phyloP scores from a whole-genome alignment of 2,888 invertebrate species.

The Acronicta alni region DNA sequence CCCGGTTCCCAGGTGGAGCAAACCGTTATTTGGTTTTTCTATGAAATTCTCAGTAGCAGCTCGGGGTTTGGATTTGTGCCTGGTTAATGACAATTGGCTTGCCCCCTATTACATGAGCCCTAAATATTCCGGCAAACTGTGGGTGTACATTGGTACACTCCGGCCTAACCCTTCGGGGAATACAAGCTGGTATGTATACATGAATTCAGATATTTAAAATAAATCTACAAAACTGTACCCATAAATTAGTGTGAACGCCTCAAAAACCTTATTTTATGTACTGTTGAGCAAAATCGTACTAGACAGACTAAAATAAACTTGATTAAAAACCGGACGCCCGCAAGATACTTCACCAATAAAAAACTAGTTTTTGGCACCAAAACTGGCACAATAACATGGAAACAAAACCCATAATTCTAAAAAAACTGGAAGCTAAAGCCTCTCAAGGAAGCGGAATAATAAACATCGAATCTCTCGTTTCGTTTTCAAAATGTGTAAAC shows the following conservation, averaged over 20 bases:
- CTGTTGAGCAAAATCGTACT: background rate
- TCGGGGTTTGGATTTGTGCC: too few species aligned
- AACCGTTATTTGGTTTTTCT: too few species aligned
- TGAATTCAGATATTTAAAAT: background rate
- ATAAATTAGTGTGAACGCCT: background rate
- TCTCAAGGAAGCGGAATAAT: slow-evolving; percentile 44
- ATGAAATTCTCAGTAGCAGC: too few species aligned
- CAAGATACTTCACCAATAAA: slow-evolving; percentile 29
- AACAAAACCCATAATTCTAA: slow-evolving; percentile 29
- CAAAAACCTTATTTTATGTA: slow-evolving; percentile 7
- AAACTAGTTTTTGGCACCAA: slow-evolving; percentile 34
- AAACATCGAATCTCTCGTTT: slow-evolving; percentile 43
- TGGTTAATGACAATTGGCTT: too few species aligned
- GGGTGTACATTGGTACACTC: too few species aligned
- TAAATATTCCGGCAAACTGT: too few species aligned
- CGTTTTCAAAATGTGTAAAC: slow-evolving; percentile 47
- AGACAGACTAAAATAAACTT: slow-evolving; percentile 20
- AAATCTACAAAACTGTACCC: background rate
- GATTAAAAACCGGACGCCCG: slow-evolving; percentile 14
- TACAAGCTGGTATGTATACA: too few species aligned
- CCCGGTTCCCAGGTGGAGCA: too few species aligned
- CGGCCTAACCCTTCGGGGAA: too few species aligned
- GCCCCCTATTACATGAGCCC: too few species aligned
- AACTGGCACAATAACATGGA: slow-evolving; percentile 17
- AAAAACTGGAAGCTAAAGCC: slow-evolving; percentile 23